phyloP scores from a whole-genome alignment of 2,113 vertebrate species.

The Phasianus colchicus region DNA sequence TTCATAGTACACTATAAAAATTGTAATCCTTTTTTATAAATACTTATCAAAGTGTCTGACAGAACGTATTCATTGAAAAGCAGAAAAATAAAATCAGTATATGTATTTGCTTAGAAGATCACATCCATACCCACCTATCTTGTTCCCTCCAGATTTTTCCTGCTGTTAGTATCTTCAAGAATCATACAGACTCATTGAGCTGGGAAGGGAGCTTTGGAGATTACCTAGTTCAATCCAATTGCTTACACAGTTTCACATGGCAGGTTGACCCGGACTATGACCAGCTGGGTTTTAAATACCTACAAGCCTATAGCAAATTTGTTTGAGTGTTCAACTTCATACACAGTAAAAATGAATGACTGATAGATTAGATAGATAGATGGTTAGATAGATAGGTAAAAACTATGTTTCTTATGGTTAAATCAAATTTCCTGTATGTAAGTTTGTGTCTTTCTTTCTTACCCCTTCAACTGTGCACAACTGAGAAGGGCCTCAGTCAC shows the following conservation, averaged over 20 bases:
- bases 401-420: too few relatives aligned
- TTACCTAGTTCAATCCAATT: background rate
- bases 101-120: background rate
- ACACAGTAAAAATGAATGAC: too few relatives aligned
- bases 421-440: too few relatives aligned
- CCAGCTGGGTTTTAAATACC: too few relatives aligned
- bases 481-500: background rate
- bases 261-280: background rate
- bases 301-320: too few relatives aligned
- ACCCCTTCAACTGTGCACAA: too few relatives aligned
- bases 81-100: background rate
- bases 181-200: background rate
- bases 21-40: background rate
- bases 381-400: too few relatives aligned
- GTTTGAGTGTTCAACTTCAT: too few relatives aligned
- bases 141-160: background rate
- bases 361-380: too few relatives aligned
- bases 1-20: background rate
- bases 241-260: background rate
- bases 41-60: background rate
- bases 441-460: too few relatives aligned
- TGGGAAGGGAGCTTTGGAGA: background rate
- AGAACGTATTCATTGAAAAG: background rate
- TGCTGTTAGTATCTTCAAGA: background rate
- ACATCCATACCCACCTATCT: background rate